A percentile compares a stretch with the other conserved stretches of the same genome.
Conservation (phyloP, 2,888 invertebrate species). For the Amblyteles armatorius region DNA sequence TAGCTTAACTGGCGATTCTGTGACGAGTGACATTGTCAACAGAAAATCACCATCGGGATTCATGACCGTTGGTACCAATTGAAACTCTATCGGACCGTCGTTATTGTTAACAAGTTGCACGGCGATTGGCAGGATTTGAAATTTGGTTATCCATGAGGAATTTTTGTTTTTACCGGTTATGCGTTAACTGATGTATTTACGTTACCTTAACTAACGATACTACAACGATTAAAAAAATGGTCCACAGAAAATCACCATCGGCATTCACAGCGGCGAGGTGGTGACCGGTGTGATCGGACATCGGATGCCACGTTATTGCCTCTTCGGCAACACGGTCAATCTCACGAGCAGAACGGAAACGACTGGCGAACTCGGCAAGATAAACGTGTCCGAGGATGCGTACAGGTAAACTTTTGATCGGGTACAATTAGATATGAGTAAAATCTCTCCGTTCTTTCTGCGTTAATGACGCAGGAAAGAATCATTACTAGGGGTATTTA, state of each 20-base stretch:
- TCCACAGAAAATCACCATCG: slow-evolving; percentile 94
- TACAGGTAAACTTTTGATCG: slow-evolving; percentile 89
- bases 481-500: neutral
- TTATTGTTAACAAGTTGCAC: neutral
- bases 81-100: neutral
- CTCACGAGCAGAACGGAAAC: slow-evolving; percentile 97
- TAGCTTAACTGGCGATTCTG: no score
- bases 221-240: neutral
- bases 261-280: slow-evolving; percentile 97
- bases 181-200: neutral
- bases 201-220: no score
- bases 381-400: slow-evolving; percentile 96
- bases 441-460: neutral
- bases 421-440: neutral
- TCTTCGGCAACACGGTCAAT: slow-evolving; percentile 98
- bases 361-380: slow-evolving; percentile 94
- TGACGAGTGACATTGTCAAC: slow-evolving; percentile 51
- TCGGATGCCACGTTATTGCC: slow-evolving; percentile 95
- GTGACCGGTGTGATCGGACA: slow-evolving; percentile 98
- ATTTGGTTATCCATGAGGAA: slow-evolving; percentile 79
- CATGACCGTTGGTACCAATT: neutral
- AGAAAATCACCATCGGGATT: slow-evolving; percentile 96
- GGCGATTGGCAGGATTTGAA: neutral
- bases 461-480: neutral
- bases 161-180: neutral